Percentiles rank a stretch among this genome's conserved stretches.
Conservation (phyloP, 1,140 invertebrate species). For the Laodelphax striatellus region DNA sequence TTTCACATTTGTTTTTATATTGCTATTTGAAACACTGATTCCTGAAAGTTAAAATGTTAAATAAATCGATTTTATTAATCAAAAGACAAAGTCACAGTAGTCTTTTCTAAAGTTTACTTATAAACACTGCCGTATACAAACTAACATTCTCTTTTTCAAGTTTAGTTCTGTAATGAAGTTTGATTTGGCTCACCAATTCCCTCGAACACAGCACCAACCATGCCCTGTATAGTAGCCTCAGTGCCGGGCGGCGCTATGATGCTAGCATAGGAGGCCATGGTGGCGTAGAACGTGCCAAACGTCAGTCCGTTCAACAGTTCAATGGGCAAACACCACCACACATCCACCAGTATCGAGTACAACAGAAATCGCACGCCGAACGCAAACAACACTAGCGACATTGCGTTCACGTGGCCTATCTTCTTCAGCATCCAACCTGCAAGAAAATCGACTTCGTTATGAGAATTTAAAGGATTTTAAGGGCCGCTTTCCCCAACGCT, state of each 20-base stretch:
- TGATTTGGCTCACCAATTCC: constrained; percentile 48
- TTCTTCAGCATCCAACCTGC: constrained; percentile 68
- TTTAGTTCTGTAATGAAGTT: no score
- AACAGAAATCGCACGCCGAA: constrained; percentile 61
- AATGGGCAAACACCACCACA: constrained; percentile 72
- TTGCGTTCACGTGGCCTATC: constrained; percentile 68
- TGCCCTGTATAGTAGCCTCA: constrained; percentile 72
- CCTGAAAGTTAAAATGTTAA: no score
- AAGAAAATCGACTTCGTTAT: constrained; percentile 37
- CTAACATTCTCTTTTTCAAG: no score
- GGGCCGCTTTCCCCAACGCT: no score
- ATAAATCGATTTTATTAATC: no score
- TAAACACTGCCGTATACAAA: no score
- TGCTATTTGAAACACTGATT: no score
- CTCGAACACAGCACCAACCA: constrained; percentile 76
- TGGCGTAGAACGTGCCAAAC: constrained; percentile 78
- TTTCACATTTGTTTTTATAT: no score
- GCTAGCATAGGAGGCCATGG: constrained; percentile 81
- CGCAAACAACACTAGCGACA: constrained; percentile 66
- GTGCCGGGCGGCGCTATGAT: constrained; percentile 74
- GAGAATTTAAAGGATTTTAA: no score
- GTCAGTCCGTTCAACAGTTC: constrained; percentile 80
- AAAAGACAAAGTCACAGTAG: no score
- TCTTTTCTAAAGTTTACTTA: no score
- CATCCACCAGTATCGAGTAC: constrained; percentile 68